Evolutionary conservation across 37 sponge, comb jelly and placozoan species (phyloP), one percentile per base, ranked within the genome.

Genomic region (Axinella damicornis): DNA sequence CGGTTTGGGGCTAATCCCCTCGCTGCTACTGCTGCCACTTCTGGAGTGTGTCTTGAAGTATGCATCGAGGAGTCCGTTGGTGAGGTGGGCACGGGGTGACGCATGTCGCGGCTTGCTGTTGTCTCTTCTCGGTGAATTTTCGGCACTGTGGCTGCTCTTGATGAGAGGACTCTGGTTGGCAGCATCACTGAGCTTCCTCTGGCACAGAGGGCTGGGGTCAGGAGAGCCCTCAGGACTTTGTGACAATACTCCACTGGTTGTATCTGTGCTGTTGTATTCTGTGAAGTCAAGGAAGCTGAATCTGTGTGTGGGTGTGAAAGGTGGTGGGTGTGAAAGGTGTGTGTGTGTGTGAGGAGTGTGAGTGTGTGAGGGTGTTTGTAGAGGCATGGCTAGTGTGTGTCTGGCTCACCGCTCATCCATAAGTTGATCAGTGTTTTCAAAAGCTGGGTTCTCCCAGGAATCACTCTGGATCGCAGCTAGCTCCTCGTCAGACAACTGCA

Each of bases 361-460:
- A 14, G 62, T 61, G 11, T 5, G 62, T 61, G 46, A 46, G 46
- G 46, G 46, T 4, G 46, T 4, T 12, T 4, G 46, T 4, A 4
- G 4, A 9, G 46, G 46, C 6, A 9, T 46, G 46, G 46, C 6
- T 46, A 46, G 46, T 4, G 4, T 12, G 9, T 4, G 46, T 46
- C 9, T 46, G 46, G 46, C 46, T 46, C 53, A 95, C 92, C 96
- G 82, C 80, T 95, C 96, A 35, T 95, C 93, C 89, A 95, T 84
- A 11, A 95, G 83, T 67, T 95, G 90, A 36, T 95, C 92, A 60
- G 87, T 86, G 85, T 92, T 91, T 53, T 85, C 84, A 87, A 90
- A 95, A 24, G 69, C 87, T 18, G 96, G 96, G 59, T 95, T 95
- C 82, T 95, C 93, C 96, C 96, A 95, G 19, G 84, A 35, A 0